Base-by-base conservation (phyloP, 2,113 vertebrate species). In the Scartelaos histophorus region DNA sequence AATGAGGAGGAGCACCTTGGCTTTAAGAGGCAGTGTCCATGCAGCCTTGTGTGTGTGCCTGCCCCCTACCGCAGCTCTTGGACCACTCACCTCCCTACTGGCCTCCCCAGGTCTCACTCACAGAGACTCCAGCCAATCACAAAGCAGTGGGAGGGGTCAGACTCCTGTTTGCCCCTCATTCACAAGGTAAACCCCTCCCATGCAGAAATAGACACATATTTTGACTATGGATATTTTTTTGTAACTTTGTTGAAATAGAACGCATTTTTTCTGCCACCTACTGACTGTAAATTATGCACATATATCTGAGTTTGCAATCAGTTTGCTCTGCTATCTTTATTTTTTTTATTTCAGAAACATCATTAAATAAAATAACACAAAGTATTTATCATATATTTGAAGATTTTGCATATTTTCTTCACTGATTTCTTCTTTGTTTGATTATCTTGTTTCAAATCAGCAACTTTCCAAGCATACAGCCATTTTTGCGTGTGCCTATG, bases 51-150 rank as follows among this genome's bases (percentile, higher is more conserved):
- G 79, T 72, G 80, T 82, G 82, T 82, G 90, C 91, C 92, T 90
- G 89, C 91, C 92, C 92, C 92, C 82, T 74, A 81, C 13, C 7
- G 78, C 81, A 92, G 80, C 72, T 84, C 71, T 69, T 74, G 81
- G 78, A 81, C 84, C 88, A 87, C 84, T 88, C 86, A 87, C 87
- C 90, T 92, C 91, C 91, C 81, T 83, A 93, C 90, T 91, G 91
- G 87, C 88, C 83, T 90, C 90, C 86, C 79, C 76, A 83, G 77
- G 79, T 78, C 75, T 91, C 89, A 81, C 66, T 86, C 88, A 87
- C 69, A 61, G 53, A 67, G 64, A 45, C 68, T 65, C 71, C 47
- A 79, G 53, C 94, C 94, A 93, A 93, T 92, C 82, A 69, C 79
- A 79, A 11, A 12, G 1, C 15, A 21, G 77, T 85, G 84, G 93